Base-by-base conservation (phyloP, 2,888 invertebrate genomes). In the Microplitis deprimator region DNA sequence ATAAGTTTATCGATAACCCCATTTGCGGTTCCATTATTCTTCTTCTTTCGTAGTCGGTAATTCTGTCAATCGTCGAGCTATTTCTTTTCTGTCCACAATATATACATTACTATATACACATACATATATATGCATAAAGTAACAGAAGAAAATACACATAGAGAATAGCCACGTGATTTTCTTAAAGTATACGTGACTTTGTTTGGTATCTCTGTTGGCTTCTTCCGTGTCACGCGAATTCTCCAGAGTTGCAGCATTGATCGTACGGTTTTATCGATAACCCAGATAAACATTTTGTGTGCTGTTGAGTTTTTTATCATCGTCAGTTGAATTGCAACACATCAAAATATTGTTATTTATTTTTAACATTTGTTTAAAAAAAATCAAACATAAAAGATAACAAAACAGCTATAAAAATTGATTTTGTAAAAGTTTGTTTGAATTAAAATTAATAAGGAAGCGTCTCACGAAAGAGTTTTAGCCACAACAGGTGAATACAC, bases 51-150 rank as follows among this genome's bases (percentile, higher is more conserved):
- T 82, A 50, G 50, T 13, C 50, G 50, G 50, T 50, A 50, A 50
- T 50, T 50, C 50, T 50, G 50, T 50, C 87, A 87, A 87, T 87
- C 86, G 84, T 6, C 67, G 16, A 13, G 67, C 20, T 20, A 67
- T 67, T 67, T 50, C 13, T 50, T 13, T 13, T 50, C 50, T 7
- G 6, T 13, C 8, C 50, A 13, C 50, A 8, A 50, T 13, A 50
- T 50, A 13, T 50, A 50, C 10, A 50, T 7, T 3, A n/a, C n/a
- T n/a, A n/a, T n/a, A n/a, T 50, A 50, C 13, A 50, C 1, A 50
- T 29, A 65, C 10, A 68, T 40, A 68, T 41, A 68, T 38, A 39
- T 68, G 68, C n/a, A 61, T 70, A 6, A 38, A 60, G 61, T 71
- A 61, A 61, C 61, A 38, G 16, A 10, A 61, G 38, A 65, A 65